These are phyloP conservation scores for Ceratitis capitata DNA, from an alignment of 1,140 invertebrate species.

Conservation along the genomic window DNA sequence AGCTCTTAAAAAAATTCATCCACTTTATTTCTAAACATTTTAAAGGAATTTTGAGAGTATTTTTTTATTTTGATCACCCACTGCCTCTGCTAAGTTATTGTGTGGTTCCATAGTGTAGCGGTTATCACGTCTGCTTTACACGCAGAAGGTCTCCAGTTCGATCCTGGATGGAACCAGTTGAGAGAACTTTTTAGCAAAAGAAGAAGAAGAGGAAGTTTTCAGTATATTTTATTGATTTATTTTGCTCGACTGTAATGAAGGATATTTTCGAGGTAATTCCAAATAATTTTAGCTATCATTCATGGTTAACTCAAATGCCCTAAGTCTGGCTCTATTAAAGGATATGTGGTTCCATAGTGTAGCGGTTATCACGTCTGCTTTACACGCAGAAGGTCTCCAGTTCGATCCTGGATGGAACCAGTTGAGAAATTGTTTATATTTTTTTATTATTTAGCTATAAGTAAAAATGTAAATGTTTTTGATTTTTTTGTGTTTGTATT, in stretches of 20 bases:
- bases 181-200: background rate
- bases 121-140: slow-evolving; percentile 75
- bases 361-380: slow-evolving; percentile 75
- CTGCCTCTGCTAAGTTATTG: no score
- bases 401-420: slow-evolving; percentile 74
- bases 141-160: slow-evolving; percentile 75
- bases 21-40: no score
- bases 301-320: no score
- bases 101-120: slow-evolving; percentile 67
- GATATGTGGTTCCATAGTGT: slow-evolving; percentile 67
- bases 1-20: no score
- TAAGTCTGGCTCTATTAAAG: background rate
- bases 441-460: background rate
- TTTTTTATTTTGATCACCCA: no score
- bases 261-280: no score
- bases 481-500: no score
- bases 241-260: no score
- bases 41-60: no score
- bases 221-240: no score
- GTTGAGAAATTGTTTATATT: background rate
- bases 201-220: background rate
- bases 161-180: slow-evolving; percentile 71
- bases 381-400: slow-evolving; percentile 75
- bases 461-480: no score
- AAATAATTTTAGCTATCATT: no score